These are phyloP conservation scores for Ooceraea biroi DNA, from an alignment of 1,140 invertebrate species.

Conservation along the genomic window DNA sequence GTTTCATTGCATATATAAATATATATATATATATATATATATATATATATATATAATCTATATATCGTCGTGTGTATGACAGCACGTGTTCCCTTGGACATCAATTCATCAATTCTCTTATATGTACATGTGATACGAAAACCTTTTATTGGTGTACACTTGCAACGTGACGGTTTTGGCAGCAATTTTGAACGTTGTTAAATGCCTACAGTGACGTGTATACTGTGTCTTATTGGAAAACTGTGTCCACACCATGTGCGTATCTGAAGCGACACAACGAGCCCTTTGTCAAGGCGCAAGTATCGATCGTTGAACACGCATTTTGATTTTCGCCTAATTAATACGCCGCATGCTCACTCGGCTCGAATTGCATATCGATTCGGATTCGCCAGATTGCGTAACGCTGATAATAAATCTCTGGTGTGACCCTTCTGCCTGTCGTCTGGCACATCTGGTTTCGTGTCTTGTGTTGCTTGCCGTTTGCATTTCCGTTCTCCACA, in stretches of 20 bases:
- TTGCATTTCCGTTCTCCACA: conserved; percentile 59
- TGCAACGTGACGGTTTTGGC: conserved; percentile 13
- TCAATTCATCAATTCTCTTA: conserved; percentile 34
- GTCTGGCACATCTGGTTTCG: conserved; percentile 85
- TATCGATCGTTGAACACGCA: background rate
- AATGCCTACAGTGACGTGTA: conserved; percentile 39
- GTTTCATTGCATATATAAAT: conserved; percentile 80
- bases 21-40: conserved; percentile 62
- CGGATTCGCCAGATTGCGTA: conserved; percentile 32
- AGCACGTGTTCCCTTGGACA: conserved; percentile 69
- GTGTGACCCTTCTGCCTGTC: conserved; percentile 82
- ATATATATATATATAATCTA: conserved; percentile 35
- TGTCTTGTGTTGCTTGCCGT: conserved; percentile 85
- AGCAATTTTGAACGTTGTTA: background rate
- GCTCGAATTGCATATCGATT: conserved; percentile 45
- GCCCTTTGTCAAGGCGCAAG: background rate
- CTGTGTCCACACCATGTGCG: conserved; percentile 10
- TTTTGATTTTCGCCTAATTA: conserved; percentile 16
- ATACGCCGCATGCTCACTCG: conserved; percentile 70
- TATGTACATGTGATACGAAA: conserved; percentile 30
- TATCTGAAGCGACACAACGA: conserved; percentile 45
- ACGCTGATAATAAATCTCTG: conserved; percentile 24
- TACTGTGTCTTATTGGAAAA: background rate
- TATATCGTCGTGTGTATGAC: conserved; percentile 77
- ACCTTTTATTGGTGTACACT: conserved; percentile 35